These are phyloP conservation scores for Parnassius apollo DNA, from an alignment of 2,888 invertebrate genomes.

Conservation along the genomic window DNA sequence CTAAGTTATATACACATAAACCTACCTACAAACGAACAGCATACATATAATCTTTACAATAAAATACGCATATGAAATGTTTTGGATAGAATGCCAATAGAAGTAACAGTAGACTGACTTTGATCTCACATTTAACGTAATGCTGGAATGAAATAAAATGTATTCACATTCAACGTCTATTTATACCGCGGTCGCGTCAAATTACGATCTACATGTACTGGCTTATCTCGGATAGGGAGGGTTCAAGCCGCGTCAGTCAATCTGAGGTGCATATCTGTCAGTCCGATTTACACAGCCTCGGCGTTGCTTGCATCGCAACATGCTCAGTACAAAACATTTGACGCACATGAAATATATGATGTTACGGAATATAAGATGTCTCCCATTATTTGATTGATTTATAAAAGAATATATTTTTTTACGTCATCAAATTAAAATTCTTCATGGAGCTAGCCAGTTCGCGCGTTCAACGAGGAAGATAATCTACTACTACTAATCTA, in stretches of 20 bases:
- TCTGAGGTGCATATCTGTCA: conserved; percentile 63
- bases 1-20: too few species aligned
- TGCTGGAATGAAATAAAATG: conserved; percentile 26
- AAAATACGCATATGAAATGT: conserved; percentile 21
- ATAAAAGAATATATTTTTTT: too few species aligned
- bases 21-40: neutral
- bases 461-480: too few species aligned
- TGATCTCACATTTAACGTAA: conserved; percentile 27
- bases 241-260: conserved; percentile 64
- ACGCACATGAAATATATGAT: conserved; percentile 48
- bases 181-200: conserved; percentile 29
- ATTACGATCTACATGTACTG: conserved; percentile 44
- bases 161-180: conserved; percentile 21
- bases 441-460: too few species aligned
- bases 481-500: too few species aligned
- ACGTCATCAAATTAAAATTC: too few species aligned
- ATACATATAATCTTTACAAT: conserved; percentile 21
- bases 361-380: conserved; percentile 11
- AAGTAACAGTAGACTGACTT: conserved; percentile 22
- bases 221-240: conserved; percentile 50
- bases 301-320: conserved; percentile 51
- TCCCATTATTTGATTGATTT: neutral
- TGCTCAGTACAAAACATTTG: conserved; percentile 67
- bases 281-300: conserved; percentile 64
- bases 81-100: conserved; percentile 26